A percentile compares a stretch with the other conserved stretches of the same genome.
These are phyloP conservation scores for Oryzias javanicus DNA, from an alignment of 2,113 vertebrate genomes.

Conservation along the genomic window DNA sequence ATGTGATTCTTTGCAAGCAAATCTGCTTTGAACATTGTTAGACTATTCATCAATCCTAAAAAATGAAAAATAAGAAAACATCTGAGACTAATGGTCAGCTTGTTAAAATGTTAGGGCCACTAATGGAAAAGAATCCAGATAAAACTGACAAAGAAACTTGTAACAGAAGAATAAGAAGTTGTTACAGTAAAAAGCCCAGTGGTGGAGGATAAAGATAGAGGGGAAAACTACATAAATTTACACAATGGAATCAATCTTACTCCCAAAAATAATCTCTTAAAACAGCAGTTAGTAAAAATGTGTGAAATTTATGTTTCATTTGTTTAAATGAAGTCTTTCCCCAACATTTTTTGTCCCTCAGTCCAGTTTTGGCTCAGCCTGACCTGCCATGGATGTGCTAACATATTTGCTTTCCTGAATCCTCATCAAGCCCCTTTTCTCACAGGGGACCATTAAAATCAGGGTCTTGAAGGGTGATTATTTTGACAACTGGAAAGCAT, in stretches of 20 bases:
- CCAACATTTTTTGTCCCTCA: neutral
- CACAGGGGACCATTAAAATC: constrained; percentile 47
- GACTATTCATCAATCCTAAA: constrained; percentile 58
- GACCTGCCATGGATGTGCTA: constrained; percentile 42
- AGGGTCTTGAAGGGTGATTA: constrained; percentile 58
- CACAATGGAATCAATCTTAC: neutral
- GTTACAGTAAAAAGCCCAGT: neutral
- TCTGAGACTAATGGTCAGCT: constrained; percentile 32
- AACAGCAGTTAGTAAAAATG: neutral
- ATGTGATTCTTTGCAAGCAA: constrained; percentile 53
- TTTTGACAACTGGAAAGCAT: constrained; percentile 85
- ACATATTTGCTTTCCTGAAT: constrained; percentile 41
- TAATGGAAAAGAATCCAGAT: constrained; percentile 27
- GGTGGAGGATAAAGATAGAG: neutral
- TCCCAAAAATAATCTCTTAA: neutral
- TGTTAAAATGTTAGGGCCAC: constrained; percentile 25
- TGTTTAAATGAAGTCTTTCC: neutral
- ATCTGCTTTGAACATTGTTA: constrained; percentile 60
- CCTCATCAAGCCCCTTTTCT: constrained; percentile 34
- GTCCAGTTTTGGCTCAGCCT: constrained; percentile 20
- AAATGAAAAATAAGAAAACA: constrained; percentile 19
- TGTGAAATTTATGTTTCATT: neutral
- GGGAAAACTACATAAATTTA: neutral
- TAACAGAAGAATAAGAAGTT: constrained; percentile 7
- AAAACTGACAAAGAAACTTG: neutral